Base-by-base conservation (phyloP, 2,888 invertebrate species). In the Apoda limacodes region DNA sequence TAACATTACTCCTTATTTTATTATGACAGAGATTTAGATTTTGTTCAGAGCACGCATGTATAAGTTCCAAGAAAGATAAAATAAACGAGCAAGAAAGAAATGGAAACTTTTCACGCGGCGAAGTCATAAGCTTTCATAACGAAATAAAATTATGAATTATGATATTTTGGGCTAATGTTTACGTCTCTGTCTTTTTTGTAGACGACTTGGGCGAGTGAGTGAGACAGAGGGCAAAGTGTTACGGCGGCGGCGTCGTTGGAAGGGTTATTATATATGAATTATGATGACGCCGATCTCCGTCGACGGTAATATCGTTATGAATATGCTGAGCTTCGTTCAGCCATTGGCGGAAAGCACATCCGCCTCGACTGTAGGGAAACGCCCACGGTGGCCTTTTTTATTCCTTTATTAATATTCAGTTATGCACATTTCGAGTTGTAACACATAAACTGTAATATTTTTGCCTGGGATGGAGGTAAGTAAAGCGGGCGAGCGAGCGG, bases 201-300 rank as follows among this genome's bases (percentile, higher is more conserved):
- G 42, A 28, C 26, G 20, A 37, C 40, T 6, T 6, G 39, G 45
- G 55, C 40, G 74, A 70, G 64, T 46, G 76, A 72, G 72, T 64
- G 53, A 68, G 60, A 69, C 61, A 69, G 65, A 67, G 64, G 59
- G 47, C 46, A 54, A 52, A 55, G 67, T 65, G 61, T 49, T 58
- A 64, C 59, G 59, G 37, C 48, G 46, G 33, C 17, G 17, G 48
- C 55, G 57, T 44, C 66, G 65, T 66, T 66, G 64, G 71, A 80
- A 78, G 81, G 82, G 81, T 82, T 82, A 80, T 80, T 80, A 80
- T 80, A 54, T 80, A 82, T 82, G 82, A 82, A 74, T 81, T 81
- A 82, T 82, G 80, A 82, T 66, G 76, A 74, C 71, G 71, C 67
- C 66, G 74, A 52, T 57, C 69, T 64, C 66, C 69, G 75, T 52